Percentiles rank a stretch among this genome's conserved stretches.
Conservation (phyloP, 2,888 invertebrate genomes). For the Nomada fabriciana region DNA sequence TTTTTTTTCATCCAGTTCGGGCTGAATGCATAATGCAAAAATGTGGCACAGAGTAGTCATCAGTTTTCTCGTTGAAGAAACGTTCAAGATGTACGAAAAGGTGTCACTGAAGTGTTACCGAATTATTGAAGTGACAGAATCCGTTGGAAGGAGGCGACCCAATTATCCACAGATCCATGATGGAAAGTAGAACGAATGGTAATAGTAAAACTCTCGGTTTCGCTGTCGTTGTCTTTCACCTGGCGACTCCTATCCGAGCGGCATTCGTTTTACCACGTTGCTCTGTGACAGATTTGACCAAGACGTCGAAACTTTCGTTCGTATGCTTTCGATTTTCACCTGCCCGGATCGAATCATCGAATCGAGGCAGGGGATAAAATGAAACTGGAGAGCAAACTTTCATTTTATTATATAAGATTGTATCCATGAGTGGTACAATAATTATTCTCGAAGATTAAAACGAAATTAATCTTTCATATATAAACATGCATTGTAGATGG, state of each 20-base stretch:
- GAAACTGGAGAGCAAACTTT: background rate
- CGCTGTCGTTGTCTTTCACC: conserved; percentile 77
- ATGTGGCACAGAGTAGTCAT: too few species aligned
- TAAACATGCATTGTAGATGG: too few species aligned
- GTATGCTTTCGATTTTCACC: conserved; percentile 33
- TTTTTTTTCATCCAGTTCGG: background rate
- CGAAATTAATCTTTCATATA: too few species aligned
- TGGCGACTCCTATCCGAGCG: conserved; percentile 70
- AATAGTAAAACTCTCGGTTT: conserved; percentile 80
- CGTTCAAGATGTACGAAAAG: too few species aligned
- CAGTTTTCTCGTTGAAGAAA: too few species aligned
- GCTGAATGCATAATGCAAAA: background rate
- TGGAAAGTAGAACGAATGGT: conserved; percentile 81
- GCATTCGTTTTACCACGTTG: conserved; percentile 1
- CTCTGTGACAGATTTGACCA: conserved; percentile 23
- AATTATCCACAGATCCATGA: conserved; percentile 70
- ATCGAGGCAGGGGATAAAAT: background rate
- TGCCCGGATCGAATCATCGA: background rate
- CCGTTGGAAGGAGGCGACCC: conserved; percentile 57
- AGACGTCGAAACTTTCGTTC: conserved; percentile 1
- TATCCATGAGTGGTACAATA: too few species aligned
- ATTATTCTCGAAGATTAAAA: too few species aligned
- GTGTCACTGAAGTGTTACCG: too few species aligned
- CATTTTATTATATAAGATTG: background rate
- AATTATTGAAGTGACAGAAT: background rate